Evolutionary conservation across 2,888 invertebrate species (phyloP).

Genomic region (Synanthedon andrenaeformis): DNA sequence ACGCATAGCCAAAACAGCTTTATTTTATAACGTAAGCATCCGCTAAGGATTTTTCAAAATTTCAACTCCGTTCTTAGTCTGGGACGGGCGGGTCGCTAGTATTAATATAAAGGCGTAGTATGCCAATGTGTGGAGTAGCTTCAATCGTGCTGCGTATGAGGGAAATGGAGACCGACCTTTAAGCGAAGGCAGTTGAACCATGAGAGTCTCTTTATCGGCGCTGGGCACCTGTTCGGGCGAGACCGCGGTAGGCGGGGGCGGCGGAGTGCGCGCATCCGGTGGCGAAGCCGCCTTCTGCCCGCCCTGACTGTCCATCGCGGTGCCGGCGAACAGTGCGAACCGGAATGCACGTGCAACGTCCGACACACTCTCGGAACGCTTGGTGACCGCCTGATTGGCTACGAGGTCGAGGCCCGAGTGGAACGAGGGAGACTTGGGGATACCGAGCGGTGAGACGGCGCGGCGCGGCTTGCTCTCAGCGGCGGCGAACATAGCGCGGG

Average conservation of each 20-base stretch:
- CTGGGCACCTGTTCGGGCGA: slow-evolving; percentile 41
- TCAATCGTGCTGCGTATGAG: neutral
- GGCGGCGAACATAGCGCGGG: slow-evolving; percentile 67
- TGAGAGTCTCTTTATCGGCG: slow-evolving; percentile 53
- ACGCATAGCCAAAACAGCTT: no score
- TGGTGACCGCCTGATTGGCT: slow-evolving; percentile 68
- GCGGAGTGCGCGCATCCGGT: slow-evolving; percentile 55
- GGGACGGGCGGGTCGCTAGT: no score
- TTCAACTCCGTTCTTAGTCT: no score
- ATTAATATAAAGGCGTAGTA: no score
- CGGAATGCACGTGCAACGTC: slow-evolving; percentile 65
- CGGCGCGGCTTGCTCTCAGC: slow-evolving; percentile 64
- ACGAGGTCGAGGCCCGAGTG: slow-evolving; percentile 87
- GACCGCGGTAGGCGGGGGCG: slow-evolving; percentile 34
- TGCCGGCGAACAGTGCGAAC: slow-evolving; percentile 50
- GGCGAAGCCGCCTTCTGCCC: slow-evolving; percentile 50
- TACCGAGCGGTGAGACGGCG: slow-evolving; percentile 75
- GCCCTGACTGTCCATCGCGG: slow-evolving; percentile 51
- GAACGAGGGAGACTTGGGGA: slow-evolving; percentile 90
- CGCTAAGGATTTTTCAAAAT: no score
- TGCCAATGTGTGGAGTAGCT: neutral
- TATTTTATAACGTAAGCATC: no score
- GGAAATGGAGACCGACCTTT: slow-evolving; percentile 54
- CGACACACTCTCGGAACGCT: slow-evolving; percentile 59
- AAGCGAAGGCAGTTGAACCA: slow-evolving; percentile 64